Conservation (phyloP, 2,113 vertebrate genomes). For the Peromyscus californicus region DNA sequence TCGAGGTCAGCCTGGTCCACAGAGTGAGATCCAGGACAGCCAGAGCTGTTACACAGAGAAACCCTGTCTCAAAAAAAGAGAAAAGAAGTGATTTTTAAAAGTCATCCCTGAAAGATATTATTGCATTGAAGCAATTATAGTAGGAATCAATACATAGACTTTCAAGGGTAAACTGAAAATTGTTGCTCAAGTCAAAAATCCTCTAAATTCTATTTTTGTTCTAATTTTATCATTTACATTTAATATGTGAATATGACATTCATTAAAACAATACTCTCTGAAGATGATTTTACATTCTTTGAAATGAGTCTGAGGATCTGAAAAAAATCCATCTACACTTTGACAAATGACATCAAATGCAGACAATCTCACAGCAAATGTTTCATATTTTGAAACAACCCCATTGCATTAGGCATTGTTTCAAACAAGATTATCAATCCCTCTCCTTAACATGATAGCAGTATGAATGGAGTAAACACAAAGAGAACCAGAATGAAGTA, state of each 20-base stretch:
- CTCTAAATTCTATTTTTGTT: slow-evolving; percentile 55
- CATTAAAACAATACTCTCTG: slow-evolving; percentile 45
- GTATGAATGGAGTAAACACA: neutral
- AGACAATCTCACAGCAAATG: slow-evolving; percentile 36
- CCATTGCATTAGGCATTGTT: neutral
- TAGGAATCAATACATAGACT: slow-evolving; percentile 60
- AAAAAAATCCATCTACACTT: slow-evolving; percentile 51
- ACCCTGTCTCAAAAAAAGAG: neutral
- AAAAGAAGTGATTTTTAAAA: neutral
- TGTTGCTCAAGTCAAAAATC: slow-evolving; percentile 28
- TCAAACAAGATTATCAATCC: slow-evolving; percentile 9
- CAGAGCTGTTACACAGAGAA: neutral
- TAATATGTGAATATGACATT: slow-evolving; percentile 59
- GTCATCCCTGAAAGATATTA: slow-evolving; percentile 33
- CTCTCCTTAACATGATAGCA: neutral
- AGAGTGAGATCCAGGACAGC: neutral
- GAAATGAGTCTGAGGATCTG: slow-evolving; percentile 53
- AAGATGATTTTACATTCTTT: slow-evolving; percentile 58
- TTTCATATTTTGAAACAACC: slow-evolving; percentile 56
- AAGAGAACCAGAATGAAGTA: slow-evolving; percentile 15
- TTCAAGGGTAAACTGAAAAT: slow-evolving; percentile 47
- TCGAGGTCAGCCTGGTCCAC: neutral
- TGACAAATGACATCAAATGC: slow-evolving; percentile 48
- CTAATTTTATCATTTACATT: slow-evolving; percentile 59
- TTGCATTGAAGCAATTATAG: slow-evolving; percentile 41